phyloP scores from a whole-genome alignment of 2,888 invertebrate species.

The Meteorus colon region DNA sequence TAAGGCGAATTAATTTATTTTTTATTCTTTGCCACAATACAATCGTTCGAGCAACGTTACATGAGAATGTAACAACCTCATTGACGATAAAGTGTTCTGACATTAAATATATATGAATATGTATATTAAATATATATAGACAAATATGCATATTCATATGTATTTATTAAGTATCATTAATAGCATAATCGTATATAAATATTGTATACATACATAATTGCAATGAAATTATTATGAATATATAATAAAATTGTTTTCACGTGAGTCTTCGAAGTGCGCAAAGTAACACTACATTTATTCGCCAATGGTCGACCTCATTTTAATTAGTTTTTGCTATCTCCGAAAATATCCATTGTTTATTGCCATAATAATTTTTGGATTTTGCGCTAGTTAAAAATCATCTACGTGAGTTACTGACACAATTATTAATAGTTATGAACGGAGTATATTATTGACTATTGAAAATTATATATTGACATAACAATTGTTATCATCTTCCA shows the following conservation, averaged over 20 bases:
- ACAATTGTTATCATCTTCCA: background rate
- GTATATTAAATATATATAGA: slow-evolving; percentile 19
- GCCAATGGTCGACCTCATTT: background rate
- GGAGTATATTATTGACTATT: background rate
- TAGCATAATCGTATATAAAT: slow-evolving; percentile 34
- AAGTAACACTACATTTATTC: background rate
- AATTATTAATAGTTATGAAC: background rate
- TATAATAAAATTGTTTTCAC: slow-evolving; percentile 21
- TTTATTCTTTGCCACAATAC: slow-evolving; percentile 1
- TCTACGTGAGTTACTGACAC: too few relatives aligned
- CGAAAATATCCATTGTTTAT: background rate
- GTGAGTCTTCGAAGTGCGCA: slow-evolving; percentile 20
- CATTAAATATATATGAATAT: slow-evolving; percentile 21
- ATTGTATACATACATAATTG: slow-evolving; percentile 40
- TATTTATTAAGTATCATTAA: background rate
- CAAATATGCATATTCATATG: too few relatives aligned
- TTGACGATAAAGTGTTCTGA: slow-evolving; percentile 52
- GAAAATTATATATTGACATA: background rate
- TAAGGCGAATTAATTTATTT: background rate
- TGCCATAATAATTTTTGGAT: background rate
- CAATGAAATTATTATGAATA: slow-evolving; percentile 31
- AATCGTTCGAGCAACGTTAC: slow-evolving; percentile 41
- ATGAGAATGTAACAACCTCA: slow-evolving; percentile 46
- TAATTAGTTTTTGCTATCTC: background rate
- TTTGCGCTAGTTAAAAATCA: too few relatives aligned